phyloP scores from a whole-genome alignment of 1,140 invertebrate species.

The Temnothorax nylanderi region DNA sequence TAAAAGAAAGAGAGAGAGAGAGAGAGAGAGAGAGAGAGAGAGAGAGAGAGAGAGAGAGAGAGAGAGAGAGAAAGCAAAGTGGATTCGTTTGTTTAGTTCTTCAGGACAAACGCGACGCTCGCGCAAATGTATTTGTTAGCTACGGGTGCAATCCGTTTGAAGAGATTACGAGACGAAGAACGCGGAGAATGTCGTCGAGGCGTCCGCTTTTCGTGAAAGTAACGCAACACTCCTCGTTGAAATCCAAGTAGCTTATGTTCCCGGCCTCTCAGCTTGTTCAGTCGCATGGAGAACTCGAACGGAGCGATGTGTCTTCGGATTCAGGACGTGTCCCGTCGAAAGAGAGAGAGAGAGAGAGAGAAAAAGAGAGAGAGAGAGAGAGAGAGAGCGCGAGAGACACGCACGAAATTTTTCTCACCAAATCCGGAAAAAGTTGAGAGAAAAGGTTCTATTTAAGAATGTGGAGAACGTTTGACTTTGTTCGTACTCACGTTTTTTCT shows the following conservation, averaged over 20 bases:
- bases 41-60: not conserved
- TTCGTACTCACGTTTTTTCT: not conserved
- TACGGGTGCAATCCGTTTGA: constrained; percentile 39
- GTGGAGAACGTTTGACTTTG: not conserved
- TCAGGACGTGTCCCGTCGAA: constrained; percentile 23
- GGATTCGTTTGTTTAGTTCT: constrained; percentile 40
- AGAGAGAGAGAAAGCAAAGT: not conserved
- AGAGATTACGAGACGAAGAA: constrained; percentile 45
- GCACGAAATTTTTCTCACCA: constrained; percentile 51
- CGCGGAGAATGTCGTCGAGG: constrained; percentile 50
- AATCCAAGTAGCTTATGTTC: constrained; percentile 70
- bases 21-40: not conserved
- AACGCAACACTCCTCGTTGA: constrained; percentile 68
- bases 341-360: constrained; percentile 1
- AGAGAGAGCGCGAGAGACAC: constrained; percentile 8
- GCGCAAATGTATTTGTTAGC: constrained; percentile 51
- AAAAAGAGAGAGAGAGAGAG: not conserved
- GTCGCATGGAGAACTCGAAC: constrained; percentile 53
- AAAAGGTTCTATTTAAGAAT: constrained; percentile 45
- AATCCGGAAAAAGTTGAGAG: constrained; percentile 25
- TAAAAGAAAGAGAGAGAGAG: not conserved
- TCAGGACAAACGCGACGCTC: constrained; percentile 21
- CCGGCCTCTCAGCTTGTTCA: constrained; percentile 62
- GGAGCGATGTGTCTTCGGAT: constrained; percentile 44
- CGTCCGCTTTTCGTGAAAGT: constrained; percentile 55